These are phyloP conservation scores for Clinocottus analis DNA, from an alignment of 2,113 vertebrate species.

Conservation along the genomic window DNA sequence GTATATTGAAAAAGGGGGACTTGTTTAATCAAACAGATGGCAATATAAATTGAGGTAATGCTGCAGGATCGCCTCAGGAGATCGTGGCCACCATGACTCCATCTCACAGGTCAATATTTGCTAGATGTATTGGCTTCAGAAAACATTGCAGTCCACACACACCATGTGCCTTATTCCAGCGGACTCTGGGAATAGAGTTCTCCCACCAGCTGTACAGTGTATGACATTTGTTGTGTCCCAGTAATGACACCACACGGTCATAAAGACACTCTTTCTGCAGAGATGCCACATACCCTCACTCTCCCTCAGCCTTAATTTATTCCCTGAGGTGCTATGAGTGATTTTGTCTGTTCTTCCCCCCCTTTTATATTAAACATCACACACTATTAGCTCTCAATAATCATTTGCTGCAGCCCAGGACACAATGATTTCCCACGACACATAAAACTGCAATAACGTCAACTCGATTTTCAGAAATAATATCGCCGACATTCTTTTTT, in stretches of 20 bases:
- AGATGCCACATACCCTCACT: conserved; percentile 84
- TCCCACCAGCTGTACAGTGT: conserved; percentile 60
- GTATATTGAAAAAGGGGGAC: conserved; percentile 55
- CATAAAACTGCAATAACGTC: conserved; percentile 86
- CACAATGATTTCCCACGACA: conserved; percentile 94
- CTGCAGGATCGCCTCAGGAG: conserved; percentile 60
- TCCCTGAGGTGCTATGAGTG: conserved; percentile 83
- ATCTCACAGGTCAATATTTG: conserved; percentile 79
- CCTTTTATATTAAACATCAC: conserved; percentile 90
- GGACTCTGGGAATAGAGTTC: conserved; percentile 62
- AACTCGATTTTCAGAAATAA: conserved; percentile 82
- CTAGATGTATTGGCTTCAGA: conserved; percentile 67
- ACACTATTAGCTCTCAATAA: conserved; percentile 92
- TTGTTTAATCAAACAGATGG: conserved; percentile 71
- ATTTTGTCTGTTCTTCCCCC: conserved; percentile 86
- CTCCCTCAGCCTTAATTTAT: conserved; percentile 89
- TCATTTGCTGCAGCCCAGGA: conserved; percentile 85
- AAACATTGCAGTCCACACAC: conserved; percentile 62
- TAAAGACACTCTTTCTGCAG: conserved; percentile 90
- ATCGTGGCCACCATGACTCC: conserved; percentile 25
- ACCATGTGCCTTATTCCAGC: conserved; percentile 57
- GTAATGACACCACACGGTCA: conserved; percentile 82
- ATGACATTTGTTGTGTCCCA: conserved; percentile 56
- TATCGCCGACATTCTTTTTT: conserved; percentile 82
- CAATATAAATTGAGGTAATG: conserved; percentile 50